Percentiles rank a stretch among this genome's conserved stretches.
Evolutionary conservation across 2,797 vertebrate genomes (phyloP).

Genomic region (Arrhamphus sclerolepis): DNA sequence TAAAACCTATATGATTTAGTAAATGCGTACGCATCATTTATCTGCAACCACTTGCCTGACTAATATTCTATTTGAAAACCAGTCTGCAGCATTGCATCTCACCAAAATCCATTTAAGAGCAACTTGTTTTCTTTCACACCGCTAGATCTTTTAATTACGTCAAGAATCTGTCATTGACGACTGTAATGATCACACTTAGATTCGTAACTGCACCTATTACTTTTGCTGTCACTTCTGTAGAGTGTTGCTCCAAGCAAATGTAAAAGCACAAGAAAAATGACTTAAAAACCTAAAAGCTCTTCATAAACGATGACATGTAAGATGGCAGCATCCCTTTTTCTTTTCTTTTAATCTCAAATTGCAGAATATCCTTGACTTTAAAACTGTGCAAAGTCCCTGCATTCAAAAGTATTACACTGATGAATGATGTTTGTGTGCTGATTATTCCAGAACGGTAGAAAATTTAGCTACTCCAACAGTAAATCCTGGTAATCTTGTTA

Average conservation of each 20-base stretch:
- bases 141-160: background rate
- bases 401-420: background rate
- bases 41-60: background rate
- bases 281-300: background rate
- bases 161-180: constrained; percentile 4
- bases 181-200: background rate
- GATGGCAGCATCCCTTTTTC: background rate
- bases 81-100: too few relatives aligned
- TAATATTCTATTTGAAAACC: too few relatives aligned
- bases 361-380: background rate
- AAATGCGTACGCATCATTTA: background rate
- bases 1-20: too few relatives aligned
- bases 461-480: background rate
- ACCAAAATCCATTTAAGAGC: background rate
- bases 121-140: constrained; percentile 2
- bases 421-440: constrained; percentile 1
- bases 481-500: constrained; percentile 3
- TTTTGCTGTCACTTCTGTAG: background rate
- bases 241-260: background rate
- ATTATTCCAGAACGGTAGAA: constrained; percentile 2
- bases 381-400: too few relatives aligned
- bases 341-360: background rate
- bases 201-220: constrained; percentile 1
- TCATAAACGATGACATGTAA: background rate
- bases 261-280: background rate